Conservation (phyloP, 2,888 invertebrate genomes). For the Drosophila vallismaia region DNA sequence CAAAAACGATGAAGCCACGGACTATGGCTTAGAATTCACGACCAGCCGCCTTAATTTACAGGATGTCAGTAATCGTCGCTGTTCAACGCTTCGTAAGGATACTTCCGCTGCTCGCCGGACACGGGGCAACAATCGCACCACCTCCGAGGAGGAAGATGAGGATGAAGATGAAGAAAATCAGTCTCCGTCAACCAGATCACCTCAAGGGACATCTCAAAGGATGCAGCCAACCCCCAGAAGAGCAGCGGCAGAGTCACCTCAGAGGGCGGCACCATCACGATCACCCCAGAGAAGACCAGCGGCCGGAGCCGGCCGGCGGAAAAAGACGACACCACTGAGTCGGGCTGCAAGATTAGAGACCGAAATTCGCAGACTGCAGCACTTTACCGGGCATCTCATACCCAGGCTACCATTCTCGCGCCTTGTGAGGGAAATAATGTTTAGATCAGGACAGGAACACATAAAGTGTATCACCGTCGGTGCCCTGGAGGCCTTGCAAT, state of each 20-base stretch:
- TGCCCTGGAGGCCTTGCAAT: slow-evolving; percentile 85
- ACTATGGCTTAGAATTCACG: slow-evolving; percentile 62
- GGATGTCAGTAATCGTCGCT: slow-evolving; percentile 9
- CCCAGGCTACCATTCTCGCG: slow-evolving; percentile 84
- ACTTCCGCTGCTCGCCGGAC: not conserved
- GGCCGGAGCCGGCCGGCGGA: slow-evolving; percentile 29
- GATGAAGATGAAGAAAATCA: slow-evolving; percentile 25
- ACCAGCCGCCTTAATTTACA: slow-evolving; percentile 34
- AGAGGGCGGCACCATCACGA: not conserved
- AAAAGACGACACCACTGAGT: slow-evolving; percentile 32
- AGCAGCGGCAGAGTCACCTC: too few relatives aligned
- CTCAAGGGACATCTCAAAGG: not conserved
- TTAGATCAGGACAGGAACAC: too few relatives aligned
- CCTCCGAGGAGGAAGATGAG: slow-evolving; percentile 5
- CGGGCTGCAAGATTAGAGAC: slow-evolving; percentile 1
- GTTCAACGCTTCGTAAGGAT: slow-evolving; percentile 50
- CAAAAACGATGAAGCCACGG: slow-evolving; percentile 35
- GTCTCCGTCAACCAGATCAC: not conserved
- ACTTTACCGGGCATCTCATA: slow-evolving; percentile 70
- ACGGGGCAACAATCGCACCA: not conserved
- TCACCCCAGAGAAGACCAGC: not conserved
- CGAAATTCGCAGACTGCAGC: slow-evolving; percentile 56
- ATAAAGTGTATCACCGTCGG: slow-evolving; percentile 81
- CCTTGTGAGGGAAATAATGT: slow-evolving; percentile 83
- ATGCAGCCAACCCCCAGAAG: not conserved